Conservation (phyloP, 2,888 invertebrate genomes). For the Diarsia mendica region DNA sequence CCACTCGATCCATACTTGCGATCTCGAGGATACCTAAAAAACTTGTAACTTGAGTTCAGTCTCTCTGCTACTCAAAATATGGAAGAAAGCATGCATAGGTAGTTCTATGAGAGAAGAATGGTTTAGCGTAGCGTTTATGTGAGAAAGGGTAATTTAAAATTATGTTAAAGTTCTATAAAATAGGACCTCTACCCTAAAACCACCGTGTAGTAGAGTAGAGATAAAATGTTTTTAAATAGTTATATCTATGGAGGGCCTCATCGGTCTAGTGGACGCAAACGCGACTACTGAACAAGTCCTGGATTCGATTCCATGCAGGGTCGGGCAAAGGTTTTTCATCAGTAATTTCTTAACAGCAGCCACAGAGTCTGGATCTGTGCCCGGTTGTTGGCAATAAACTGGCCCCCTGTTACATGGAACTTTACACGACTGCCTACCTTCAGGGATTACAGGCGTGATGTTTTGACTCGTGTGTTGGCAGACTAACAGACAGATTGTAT, state of each 20-base stretch:
- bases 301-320: neutral
- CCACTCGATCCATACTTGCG: conserved; percentile 90
- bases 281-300: neutral
- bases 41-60: neutral
- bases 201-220: too few relatives aligned
- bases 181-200: neutral
- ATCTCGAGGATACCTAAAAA: conserved; percentile 78
- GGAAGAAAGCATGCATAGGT: too few relatives aligned
- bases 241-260: neutral
- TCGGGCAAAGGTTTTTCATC: neutral
- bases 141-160: too few relatives aligned
- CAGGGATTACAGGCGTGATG: neutral
- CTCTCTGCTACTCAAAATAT: neutral
- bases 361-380: neutral
- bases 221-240: neutral
- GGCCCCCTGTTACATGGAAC: neutral
- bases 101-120: neutral
- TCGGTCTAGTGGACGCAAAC: neutral
- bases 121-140: neutral
- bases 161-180: neutral
- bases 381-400: neutral
- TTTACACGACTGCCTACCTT: neutral
- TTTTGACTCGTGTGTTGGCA: neutral
- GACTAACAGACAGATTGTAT: too few relatives aligned
- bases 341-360: neutral